Conservation (phyloP, 2,797 vertebrate genomes). For the Acipenser ruthenus region DNA sequence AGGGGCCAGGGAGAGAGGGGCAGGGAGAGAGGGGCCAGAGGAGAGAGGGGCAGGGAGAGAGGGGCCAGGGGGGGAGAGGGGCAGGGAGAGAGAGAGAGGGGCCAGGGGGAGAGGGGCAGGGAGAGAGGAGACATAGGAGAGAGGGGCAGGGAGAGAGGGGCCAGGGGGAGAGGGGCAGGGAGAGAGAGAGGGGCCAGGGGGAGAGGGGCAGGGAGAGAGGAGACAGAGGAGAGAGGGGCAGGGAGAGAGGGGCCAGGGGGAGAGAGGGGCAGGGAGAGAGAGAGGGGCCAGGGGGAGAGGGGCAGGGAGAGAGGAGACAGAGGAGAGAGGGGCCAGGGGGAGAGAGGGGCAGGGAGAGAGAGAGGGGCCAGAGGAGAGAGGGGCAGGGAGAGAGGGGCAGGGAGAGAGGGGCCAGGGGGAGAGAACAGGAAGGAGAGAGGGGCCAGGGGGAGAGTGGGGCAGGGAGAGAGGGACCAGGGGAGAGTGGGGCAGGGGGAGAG, state of each 20-base stretch:
- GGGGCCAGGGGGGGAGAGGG: background rate
- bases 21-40: background rate
- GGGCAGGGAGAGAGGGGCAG: background rate
- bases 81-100: background rate
- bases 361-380: no score
- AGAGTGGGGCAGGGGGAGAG: background rate
- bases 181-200: no score
- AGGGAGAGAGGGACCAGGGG: no score
- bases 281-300: background rate
- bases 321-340: background rate
- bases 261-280: background rate
- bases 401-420: background rate
- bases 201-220: background rate
- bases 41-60: background rate
- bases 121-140: background rate
- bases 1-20: background rate
- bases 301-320: slow-evolving; percentile 1
- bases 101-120: no score
- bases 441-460: background rate
- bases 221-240: background rate
- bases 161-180: background rate
- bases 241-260: background rate
- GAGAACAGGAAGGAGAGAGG: no score
- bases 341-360: background rate
- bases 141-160: background rate